Evolutionary conservation across 2,113 vertebrate species (phyloP).

Genomic region (Phrynosoma blainvillii): DNA sequence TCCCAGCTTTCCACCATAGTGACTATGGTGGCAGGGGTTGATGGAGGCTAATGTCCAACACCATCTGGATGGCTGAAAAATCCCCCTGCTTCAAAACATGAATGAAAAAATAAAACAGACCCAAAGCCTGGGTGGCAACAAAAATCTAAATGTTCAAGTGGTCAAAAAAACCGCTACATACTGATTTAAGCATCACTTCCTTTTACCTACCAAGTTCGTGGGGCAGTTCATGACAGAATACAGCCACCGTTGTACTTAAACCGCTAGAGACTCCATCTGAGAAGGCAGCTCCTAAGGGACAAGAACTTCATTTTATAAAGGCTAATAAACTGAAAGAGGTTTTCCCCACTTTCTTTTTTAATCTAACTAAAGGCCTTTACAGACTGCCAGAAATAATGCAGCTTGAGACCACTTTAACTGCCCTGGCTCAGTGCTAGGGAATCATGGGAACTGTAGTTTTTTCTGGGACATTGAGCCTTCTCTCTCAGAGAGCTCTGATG

Average conservation of each 20-base stretch:
- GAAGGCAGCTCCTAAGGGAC: constrained; percentile 79
- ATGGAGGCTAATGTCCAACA: not conserved
- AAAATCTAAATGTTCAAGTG: not conserved
- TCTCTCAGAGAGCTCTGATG: too few relatives aligned
- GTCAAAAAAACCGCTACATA: too few relatives aligned
- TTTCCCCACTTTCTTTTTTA: too few relatives aligned
- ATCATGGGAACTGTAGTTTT: too few relatives aligned
- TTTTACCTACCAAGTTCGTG: constrained; percentile 81
- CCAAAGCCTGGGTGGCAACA: not conserved
- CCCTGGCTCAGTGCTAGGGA: too few relatives aligned
- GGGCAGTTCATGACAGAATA: constrained; percentile 86
- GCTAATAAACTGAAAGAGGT: not conserved
- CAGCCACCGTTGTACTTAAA: constrained; percentile 83
- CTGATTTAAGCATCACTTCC: not conserved
- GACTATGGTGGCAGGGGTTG: not conserved
- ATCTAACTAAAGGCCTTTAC: too few relatives aligned
- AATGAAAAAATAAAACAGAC: too few relatives aligned
- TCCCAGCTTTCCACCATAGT: not conserved
- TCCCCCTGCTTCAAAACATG: too few relatives aligned
- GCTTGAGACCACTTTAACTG: too few relatives aligned
- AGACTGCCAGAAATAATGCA: too few relatives aligned
- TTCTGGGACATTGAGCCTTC: too few relatives aligned
- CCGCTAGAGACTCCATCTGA: constrained; percentile 79
- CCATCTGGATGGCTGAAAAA: not conserved
- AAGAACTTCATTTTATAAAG: not conserved